Evolutionary conservation across 2,888 invertebrate genomes (phyloP).

Genomic region (Tenthredo notha): DNA sequence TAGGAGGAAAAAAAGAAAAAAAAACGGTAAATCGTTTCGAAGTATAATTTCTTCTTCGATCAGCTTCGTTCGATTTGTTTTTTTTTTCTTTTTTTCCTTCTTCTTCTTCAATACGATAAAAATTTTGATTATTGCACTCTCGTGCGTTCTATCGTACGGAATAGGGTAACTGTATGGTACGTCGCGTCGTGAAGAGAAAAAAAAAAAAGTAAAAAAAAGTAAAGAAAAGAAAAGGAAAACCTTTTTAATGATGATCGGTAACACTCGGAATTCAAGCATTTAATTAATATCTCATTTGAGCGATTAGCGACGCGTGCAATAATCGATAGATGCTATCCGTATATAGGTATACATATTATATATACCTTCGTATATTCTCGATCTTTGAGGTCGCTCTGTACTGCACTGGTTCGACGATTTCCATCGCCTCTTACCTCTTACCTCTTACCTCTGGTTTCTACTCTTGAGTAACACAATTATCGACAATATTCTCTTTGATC

Average conservation of each 20-base stretch:
- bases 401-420: not conserved
- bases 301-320: conserved; percentile 37
- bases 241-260: conserved; percentile 13
- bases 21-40: no score
- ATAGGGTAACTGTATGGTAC: no score
- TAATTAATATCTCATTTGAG: conserved; percentile 23
- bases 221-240: not conserved
- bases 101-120: not conserved
- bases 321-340: not conserved
- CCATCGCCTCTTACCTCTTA: not conserved
- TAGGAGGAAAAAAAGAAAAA: no score
- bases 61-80: no score
- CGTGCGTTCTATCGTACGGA: not conserved
- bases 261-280: conserved; percentile 18
- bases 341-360: not conserved
- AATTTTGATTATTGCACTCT: not conserved
- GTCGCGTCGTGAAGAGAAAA: not conserved
- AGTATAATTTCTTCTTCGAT: no score
- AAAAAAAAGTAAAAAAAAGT: not conserved
- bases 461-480: conserved; percentile 15
- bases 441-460: not conserved
- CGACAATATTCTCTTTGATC: conserved; percentile 30
- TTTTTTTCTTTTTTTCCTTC: not conserved
- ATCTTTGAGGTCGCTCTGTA: not conserved
- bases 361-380: not conserved